phyloP scores from a whole-genome alignment of 2,113 vertebrate genomes.

The Microtus montanus region DNA sequence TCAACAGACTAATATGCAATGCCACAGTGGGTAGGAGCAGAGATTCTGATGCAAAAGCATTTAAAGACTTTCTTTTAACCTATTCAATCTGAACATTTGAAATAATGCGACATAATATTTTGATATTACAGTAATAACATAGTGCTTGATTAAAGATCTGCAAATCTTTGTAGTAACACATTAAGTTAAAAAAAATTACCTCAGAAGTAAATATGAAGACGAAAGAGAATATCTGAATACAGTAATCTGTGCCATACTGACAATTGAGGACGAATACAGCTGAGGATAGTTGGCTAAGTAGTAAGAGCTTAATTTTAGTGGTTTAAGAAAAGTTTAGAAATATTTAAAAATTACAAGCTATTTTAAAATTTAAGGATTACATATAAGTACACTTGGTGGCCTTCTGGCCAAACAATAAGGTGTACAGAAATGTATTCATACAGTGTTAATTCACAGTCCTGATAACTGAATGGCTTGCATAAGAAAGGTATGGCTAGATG shows the following conservation, averaged over 20 bases:
- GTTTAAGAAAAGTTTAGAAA: constrained; percentile 84
- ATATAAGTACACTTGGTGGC: constrained; percentile 81
- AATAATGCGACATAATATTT: constrained; percentile 82
- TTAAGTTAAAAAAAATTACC: constrained; percentile 84
- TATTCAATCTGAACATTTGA: constrained; percentile 83
- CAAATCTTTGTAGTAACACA: constrained; percentile 84
- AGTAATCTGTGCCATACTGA: constrained; percentile 83
- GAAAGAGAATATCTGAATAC: constrained; percentile 79
- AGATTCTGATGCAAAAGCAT: constrained; percentile 81
- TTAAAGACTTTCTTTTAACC: constrained; percentile 78
- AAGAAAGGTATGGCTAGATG: constrained; percentile 75
- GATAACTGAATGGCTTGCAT: constrained; percentile 81
- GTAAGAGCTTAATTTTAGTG: constrained; percentile 82
- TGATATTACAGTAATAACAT: constrained; percentile 86
- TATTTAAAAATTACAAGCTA: constrained; percentile 81
- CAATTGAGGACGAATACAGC: constrained; percentile 82
- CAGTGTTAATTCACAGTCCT: constrained; percentile 78
- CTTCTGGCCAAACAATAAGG: constrained; percentile 75
- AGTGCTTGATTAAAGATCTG: constrained; percentile 85
- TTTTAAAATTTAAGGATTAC: constrained; percentile 79
- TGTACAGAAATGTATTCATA: constrained; percentile 77
- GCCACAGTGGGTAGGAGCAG: constrained; percentile 78
- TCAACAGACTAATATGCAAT: constrained; percentile 73
- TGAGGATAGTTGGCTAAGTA: constrained; percentile 85
- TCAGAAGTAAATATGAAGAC: constrained; percentile 82